phyloP scores from a whole-genome alignment of 2,113 vertebrate species.

The Rhombomys opimus region DNA sequence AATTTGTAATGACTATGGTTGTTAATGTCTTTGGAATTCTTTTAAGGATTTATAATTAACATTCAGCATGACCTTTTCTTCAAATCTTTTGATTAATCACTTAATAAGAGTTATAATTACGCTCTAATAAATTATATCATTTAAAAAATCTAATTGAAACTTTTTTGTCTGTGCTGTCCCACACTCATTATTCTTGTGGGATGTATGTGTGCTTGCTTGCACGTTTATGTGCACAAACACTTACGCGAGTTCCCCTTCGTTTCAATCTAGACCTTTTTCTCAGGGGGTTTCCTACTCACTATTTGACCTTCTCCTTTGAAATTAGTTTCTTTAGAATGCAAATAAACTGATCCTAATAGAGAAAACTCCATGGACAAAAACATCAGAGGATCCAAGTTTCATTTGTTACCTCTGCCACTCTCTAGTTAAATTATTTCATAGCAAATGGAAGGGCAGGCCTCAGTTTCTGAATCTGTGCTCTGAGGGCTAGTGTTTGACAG shows the following conservation, averaged over 20 bases:
- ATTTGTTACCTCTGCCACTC: background rate
- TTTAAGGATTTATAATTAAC: conserved; percentile 69
- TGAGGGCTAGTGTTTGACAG: background rate
- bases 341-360: background rate
- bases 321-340: conserved; percentile 26
- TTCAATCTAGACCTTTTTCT: background rate
- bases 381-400: background rate
- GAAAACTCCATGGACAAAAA: conserved; percentile 16
- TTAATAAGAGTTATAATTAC: conserved; percentile 73
- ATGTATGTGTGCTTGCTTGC: background rate
- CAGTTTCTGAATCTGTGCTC: background rate
- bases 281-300: background rate
- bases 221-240: too few relatives aligned
- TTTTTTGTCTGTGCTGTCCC: conserved; percentile 31
- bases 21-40: conserved; percentile 61
- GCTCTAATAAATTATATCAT: conserved; percentile 67
- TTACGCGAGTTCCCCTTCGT: background rate
- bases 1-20: conserved; percentile 52
- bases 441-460: background rate
- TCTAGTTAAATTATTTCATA: background rate
- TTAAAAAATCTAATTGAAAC: conserved; percentile 61
- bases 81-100: conserved; percentile 67
- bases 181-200: background rate
- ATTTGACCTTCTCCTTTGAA: conserved; percentile 20
- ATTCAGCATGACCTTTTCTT: conserved; percentile 74